These are phyloP conservation scores for Ficedula albicollis DNA, from an alignment of 2,797 vertebrate genomes.

Conservation along the genomic window DNA sequence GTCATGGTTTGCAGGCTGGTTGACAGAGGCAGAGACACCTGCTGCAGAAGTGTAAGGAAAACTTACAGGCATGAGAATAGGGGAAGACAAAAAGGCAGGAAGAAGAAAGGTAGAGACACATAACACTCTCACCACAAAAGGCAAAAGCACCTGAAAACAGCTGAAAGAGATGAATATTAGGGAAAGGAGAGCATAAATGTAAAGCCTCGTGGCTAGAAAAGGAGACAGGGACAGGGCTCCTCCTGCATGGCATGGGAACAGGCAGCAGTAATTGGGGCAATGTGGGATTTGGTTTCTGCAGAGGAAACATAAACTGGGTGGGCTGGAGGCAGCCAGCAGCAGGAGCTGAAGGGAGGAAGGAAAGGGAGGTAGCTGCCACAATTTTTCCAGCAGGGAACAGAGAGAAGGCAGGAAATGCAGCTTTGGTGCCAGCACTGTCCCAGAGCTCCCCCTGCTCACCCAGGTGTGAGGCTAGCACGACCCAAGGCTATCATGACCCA, in stretches of 20 bases:
- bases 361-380: background rate
- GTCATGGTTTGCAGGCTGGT: background rate
- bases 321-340: background rate
- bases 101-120: background rate
- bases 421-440: background rate
- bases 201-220: background rate
- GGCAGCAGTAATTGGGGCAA: background rate
- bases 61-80: fast-evolving
- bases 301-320: background rate
- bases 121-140: background rate
- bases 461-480: background rate
- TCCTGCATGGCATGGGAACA: fast-evolving
- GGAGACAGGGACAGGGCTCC: background rate
- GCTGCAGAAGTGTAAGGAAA: background rate
- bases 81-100: background rate
- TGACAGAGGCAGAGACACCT: fast-evolving
- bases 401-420: background rate
- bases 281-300: background rate
- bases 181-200: background rate
- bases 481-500: background rate
- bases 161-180: background rate
- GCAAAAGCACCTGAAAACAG: background rate
- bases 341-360: background rate
- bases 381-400: background rate
- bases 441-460: background rate